Base-by-base conservation (phyloP, 2,797 vertebrate genomes). In the Salmo trutta region DNA sequence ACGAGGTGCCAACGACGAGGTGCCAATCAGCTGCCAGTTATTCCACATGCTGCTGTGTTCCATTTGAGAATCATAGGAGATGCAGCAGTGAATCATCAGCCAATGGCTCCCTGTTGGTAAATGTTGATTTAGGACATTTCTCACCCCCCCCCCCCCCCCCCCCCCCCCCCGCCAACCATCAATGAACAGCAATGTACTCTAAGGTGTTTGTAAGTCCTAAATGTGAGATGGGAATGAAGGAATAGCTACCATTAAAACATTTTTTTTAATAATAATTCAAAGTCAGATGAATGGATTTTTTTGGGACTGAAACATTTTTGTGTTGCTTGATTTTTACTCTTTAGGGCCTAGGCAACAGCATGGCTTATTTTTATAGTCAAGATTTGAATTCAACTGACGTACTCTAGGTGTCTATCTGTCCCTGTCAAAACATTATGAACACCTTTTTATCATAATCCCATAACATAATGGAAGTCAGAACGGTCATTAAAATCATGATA, bases 21-120 rank as follows among this genome's bases (percentile, higher is more conserved):
- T 94, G 93, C 93, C 94, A 95, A 95, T 95, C 93, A 95, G 91
- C 82, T 83, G 87, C 88, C 88, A 90, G 90, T 91, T 92, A 87
- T 91, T 91, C 88, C 87, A 88, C 87, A 85, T 5, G 84, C 87
- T 77, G 83, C 90, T 89, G 88, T 90, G 90, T 94, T 93, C 91
- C 93, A 93, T 92, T 92, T 54, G 41, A 82, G 90, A 90, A 91
- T 90, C 92, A 88, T 89, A 88, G 86, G 36, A 90, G 41, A 47
- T 47, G 2, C 10, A 14, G 41, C 41, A 92, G 91, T 86, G 89
- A 92, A 89, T 92, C 91, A 93, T 93, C 92, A 93, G 92, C 93
- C 93, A 87, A 93, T 94, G 91, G 85, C 89, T 89, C 86, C 87
- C 91, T 47, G 41, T 2, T 91, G 84, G 87, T 90, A 94, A 92